phyloP scores from a whole-genome alignment of 2,888 invertebrate species.

The Polydrusus cervinus region DNA sequence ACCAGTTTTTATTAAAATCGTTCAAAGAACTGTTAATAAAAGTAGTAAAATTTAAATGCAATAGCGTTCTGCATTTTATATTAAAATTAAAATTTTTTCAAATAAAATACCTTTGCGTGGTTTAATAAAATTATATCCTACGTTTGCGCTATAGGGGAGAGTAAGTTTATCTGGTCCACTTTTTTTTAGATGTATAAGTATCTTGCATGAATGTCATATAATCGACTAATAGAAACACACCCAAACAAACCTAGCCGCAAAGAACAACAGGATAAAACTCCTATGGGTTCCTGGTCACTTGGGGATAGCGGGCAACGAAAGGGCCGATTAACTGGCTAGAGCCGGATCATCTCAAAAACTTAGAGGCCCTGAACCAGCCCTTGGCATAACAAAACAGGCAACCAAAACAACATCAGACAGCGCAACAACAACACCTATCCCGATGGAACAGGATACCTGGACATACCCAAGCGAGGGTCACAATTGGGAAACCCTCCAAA shows the following conservation, averaged over 20 bases:
- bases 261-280: background rate
- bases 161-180: no score
- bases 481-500: no score
- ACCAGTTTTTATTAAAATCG: constrained; percentile 19
- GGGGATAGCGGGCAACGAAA: background rate
- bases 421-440: background rate
- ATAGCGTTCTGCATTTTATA: background rate
- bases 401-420: background rate
- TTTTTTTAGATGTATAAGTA: no score
- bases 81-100: background rate
- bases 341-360: background rate
- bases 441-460: no score
- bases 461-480: no score
- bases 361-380: background rate
- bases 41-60: background rate
- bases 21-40: constrained; percentile 7
- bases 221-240: no score
- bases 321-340: background rate
- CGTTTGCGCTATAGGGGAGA: no score
- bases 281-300: background rate
- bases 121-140: no score
- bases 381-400: background rate
- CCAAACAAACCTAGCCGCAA: background rate
- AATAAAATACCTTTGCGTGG: no score
- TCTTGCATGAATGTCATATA: no score